Conservation (phyloP, 1,140 invertebrate genomes). For the Cephus cinctus region DNA sequence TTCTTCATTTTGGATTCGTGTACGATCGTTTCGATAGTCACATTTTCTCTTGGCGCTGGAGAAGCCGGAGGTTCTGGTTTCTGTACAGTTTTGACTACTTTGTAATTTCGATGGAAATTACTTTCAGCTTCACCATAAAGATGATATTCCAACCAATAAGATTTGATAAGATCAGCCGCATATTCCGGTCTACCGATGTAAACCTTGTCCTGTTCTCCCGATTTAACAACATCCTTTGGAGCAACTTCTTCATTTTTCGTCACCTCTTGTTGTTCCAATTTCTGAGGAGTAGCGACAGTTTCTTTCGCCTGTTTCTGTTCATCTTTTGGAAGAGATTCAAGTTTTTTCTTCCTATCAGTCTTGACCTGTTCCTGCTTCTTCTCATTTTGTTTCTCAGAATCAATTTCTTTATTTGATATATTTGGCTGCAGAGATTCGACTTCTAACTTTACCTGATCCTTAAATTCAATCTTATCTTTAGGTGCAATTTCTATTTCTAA, state of each 20-base stretch:
- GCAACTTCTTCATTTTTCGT: neutral
- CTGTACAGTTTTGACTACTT: slow-evolving; percentile 32
- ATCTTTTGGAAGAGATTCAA: too few species aligned
- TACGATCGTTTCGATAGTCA: slow-evolving; percentile 36
- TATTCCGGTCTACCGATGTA: neutral
- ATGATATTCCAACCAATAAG: slow-evolving; percentile 44
- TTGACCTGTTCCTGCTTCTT: too few species aligned
- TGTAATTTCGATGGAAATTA: slow-evolving; percentile 38
- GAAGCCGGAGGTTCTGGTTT: slow-evolving; percentile 17
- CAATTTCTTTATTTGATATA: too few species aligned
- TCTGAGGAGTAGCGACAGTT: too few species aligned
- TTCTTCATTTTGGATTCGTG: slow-evolving; percentile 40
- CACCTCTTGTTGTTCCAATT: neutral
- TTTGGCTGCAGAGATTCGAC: too few species aligned
- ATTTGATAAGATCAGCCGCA: slow-evolving; percentile 35
- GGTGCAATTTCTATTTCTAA: too few species aligned
- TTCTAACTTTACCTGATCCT: too few species aligned
- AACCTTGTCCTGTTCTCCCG: too few species aligned
- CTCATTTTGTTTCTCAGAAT: neutral
- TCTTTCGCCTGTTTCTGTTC: too few species aligned
- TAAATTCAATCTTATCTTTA: too few species aligned
- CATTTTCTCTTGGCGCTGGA: neutral
- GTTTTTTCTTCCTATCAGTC: too few species aligned
- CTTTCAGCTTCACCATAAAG: slow-evolving; percentile 37
- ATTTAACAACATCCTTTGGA: too few species aligned